Conservation (phyloP, 2,113 vertebrate species). For the Tichodroma muraria region DNA sequence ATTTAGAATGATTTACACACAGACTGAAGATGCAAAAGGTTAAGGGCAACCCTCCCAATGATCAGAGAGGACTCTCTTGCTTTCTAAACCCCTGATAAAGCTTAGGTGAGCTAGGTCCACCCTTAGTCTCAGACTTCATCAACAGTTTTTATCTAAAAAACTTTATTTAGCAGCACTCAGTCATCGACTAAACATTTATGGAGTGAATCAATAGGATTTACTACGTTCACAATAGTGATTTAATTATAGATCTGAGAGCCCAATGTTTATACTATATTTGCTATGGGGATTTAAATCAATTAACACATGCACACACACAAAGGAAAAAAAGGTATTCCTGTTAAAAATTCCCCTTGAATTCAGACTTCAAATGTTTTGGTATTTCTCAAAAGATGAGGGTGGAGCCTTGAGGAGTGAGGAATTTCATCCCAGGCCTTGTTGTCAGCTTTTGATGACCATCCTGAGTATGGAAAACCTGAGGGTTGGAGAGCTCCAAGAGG, state of each 20-base stretch:
- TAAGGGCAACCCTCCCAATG: neutral
- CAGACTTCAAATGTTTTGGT: neutral
- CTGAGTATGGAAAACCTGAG: neutral
- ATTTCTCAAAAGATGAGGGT: fast-evolving
- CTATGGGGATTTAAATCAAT: neutral
- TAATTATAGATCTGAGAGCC: neutral
- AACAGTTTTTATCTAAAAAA: neutral
- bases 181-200: neutral
- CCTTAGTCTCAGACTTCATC: neutral
- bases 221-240: neutral
- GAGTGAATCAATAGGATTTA: neutral
- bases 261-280: neutral
- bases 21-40: neutral
- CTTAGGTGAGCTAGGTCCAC: neutral
- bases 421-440: neutral
- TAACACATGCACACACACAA: neutral
- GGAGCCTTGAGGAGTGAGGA: neutral
- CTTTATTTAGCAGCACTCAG: neutral
- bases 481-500: neutral
- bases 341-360: neutral
- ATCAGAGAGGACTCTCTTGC: neutral
- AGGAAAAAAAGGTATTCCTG: neutral
- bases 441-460: neutral
- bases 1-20: neutral
- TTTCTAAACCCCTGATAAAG: neutral